Conservation (phyloP, 2,113 vertebrate species). For the Triplophysa rosa region DNA sequence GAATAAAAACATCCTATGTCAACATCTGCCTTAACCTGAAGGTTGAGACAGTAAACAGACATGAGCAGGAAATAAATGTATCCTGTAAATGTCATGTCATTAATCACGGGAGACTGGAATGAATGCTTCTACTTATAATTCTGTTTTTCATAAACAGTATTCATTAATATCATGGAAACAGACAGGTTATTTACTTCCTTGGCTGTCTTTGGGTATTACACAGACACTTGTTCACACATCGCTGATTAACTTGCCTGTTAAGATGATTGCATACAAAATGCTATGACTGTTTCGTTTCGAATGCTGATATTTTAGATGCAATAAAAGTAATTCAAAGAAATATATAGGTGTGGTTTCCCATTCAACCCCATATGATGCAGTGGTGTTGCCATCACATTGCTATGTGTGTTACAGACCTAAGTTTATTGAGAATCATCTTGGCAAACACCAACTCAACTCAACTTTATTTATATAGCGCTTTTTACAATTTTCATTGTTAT, state of each 20-base stretch:
- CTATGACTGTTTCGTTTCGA: not conserved
- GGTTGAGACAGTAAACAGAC: conserved; percentile 18
- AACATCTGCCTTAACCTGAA: not conserved
- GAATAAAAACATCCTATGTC: not conserved
- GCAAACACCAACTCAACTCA: no score
- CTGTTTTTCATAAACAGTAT: not conserved
- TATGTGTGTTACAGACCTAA: no score
- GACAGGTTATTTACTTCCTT: not conserved
- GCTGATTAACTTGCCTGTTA: not conserved
- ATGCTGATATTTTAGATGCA: not conserved
- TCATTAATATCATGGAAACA: not conserved
- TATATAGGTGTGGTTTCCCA: no score
- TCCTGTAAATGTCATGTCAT: conserved; percentile 16
- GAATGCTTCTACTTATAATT: not conserved
- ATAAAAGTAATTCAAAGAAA: not conserved
- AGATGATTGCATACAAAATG: not conserved
- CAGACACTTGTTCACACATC: not conserved
- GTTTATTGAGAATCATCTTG: not conserved
- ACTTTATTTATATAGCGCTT: no score
- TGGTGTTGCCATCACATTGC: no score
- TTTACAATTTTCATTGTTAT: no score
- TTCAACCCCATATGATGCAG: no score
- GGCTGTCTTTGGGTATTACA: not conserved
- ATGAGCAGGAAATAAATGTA: conserved; percentile 18
- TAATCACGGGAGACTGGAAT: not conserved